A percentile compares a stretch with the other conserved stretches of the same genome.
Evolutionary conservation across 2,113 vertebrate genomes (phyloP).

Genomic region (Indicator maculatus): DNA sequence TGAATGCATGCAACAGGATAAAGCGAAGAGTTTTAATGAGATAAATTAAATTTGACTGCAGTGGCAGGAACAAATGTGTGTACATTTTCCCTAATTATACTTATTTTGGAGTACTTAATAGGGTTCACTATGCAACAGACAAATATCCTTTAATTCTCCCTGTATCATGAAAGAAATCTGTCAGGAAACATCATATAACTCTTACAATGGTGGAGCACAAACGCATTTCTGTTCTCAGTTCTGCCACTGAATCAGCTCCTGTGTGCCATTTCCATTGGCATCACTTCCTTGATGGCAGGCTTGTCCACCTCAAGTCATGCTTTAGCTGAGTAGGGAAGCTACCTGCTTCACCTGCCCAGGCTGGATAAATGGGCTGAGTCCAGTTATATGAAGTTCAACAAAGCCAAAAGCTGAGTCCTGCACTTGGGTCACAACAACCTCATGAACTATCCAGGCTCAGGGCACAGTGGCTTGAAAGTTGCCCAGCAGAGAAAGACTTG

Average conservation of each 20-base stretch:
- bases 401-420: no score
- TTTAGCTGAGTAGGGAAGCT: not conserved
- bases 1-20: not conserved
- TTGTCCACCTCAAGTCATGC: not conserved
- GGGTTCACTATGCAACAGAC: not conserved
- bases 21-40: slow-evolving; percentile 17
- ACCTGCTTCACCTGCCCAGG: no score
- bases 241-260: not conserved
- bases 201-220: not conserved
- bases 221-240: not conserved
- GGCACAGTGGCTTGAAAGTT: no score
- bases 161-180: not conserved
- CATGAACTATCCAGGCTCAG: no score
- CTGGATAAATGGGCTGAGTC: no score
- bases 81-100: not conserved
- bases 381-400: no score
- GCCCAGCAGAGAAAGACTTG: no score
- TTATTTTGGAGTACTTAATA: not conserved
- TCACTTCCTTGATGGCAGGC: not conserved
- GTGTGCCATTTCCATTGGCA: not conserved
- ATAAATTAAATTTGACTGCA: not conserved
- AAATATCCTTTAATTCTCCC: not conserved
- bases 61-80: not conserved
- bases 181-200: not conserved
- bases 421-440: no score